Percentiles rank a stretch among this genome's conserved stretches.
Conservation (phyloP, 2,113 vertebrate species). For the Hucho hucho region DNA sequence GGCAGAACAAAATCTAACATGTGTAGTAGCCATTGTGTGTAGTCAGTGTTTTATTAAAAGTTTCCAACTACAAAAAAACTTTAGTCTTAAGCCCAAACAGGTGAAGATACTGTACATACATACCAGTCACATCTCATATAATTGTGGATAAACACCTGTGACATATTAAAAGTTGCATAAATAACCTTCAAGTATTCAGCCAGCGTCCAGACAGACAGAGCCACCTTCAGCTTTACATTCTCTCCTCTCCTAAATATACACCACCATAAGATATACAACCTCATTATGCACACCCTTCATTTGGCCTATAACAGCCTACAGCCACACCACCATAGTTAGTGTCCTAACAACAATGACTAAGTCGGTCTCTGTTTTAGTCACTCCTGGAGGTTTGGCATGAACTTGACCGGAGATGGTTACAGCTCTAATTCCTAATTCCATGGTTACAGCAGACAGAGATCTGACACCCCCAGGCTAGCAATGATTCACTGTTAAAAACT, state of each 20-base stretch:
- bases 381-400: too few species aligned
- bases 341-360: too few species aligned
- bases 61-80: constrained; percentile 68
- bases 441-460: too few species aligned
- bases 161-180: constrained; percentile 52
- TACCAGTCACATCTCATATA: constrained; percentile 33
- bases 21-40: not conserved
- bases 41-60: constrained; percentile 65
- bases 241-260: not conserved
- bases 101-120: constrained; percentile 31
- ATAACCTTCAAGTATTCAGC: constrained; percentile 54
- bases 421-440: too few species aligned
- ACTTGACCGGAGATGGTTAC: too few species aligned
- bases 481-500: too few species aligned
- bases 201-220: constrained; percentile 8
- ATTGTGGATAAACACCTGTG: constrained; percentile 38
- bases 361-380: too few species aligned
- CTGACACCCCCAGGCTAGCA: too few species aligned
- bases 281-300: not conserved
- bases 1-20: not conserved
- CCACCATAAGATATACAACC: not conserved
- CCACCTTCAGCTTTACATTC: constrained; percentile 32
- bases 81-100: constrained; percentile 29
- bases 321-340: not conserved
- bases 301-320: not conserved